Conservation (phyloP, 2,888 invertebrate genomes). For the Ormyrus rosae region DNA sequence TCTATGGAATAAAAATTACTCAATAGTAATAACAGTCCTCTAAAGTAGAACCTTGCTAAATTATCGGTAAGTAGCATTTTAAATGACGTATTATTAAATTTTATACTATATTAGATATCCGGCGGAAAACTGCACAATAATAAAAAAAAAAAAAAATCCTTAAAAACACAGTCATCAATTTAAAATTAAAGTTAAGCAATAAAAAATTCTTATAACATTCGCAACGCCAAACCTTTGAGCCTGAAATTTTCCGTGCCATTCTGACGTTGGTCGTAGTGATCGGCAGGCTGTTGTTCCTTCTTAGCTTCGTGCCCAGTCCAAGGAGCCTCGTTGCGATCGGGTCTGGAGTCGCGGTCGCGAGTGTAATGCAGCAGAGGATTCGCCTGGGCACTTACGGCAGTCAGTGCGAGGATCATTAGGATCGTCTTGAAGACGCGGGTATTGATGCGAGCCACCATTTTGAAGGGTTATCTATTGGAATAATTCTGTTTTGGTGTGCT, state of each 20-base stretch:
- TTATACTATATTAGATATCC: no score
- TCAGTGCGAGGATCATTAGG: slow-evolving; percentile 54
- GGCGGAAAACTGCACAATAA: no score
- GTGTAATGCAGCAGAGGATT: slow-evolving; percentile 48
- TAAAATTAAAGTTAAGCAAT: no score
- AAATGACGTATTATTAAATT: no score
- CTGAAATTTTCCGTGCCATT: slow-evolving; percentile 87
- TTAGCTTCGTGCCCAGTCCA: slow-evolving; percentile 19
- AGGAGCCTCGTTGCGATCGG: slow-evolving; percentile 4
- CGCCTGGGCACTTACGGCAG: slow-evolving; percentile 39
- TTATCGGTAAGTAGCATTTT: no score
- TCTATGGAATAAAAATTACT: no score
- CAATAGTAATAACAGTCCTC: no score
- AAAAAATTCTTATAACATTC: not conserved
- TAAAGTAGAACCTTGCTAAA: no score
- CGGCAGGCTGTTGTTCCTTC: slow-evolving; percentile 38
- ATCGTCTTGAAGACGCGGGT: slow-evolving; percentile 68
- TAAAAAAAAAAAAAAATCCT: no score
- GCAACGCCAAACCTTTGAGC: slow-evolving; percentile 74
- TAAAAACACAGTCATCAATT: no score
- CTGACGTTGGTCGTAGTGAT: slow-evolving; percentile 84
- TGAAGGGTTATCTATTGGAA: not conserved
- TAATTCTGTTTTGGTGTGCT: not conserved
- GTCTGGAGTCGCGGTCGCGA: slow-evolving; percentile 25
- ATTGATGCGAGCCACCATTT: slow-evolving; percentile 64